Conservation (phyloP, 2,888 invertebrate genomes). For the Agrochola lychnidis region DNA sequence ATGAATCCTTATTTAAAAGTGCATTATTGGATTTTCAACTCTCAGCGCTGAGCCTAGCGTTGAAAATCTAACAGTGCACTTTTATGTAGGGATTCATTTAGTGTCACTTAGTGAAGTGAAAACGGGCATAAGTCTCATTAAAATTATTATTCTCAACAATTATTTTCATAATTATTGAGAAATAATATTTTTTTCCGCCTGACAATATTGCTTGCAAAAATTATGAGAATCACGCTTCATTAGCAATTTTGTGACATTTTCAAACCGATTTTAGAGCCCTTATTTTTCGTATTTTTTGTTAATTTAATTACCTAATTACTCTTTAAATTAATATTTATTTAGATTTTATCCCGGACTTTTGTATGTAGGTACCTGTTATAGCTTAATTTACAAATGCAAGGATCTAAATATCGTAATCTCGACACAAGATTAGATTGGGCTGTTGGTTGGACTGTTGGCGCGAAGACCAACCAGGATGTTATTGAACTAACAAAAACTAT, state of each 20-base stretch:
- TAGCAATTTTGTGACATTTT: background rate
- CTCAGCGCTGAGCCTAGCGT: no score
- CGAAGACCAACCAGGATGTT: slow-evolving; percentile 12
- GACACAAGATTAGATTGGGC: slow-evolving; percentile 4
- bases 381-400: background rate
- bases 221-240: slow-evolving; percentile 8
- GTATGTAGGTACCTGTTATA: background rate
- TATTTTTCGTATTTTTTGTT: background rate
- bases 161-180: no score
- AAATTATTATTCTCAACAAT: no score
- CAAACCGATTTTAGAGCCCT: background rate
- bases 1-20: no score
- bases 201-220: background rate
- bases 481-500: slow-evolving; percentile 19
- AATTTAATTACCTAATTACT: background rate
- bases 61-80: no score
- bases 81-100: no score
- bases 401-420: background rate
- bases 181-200: no score
- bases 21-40: no score
- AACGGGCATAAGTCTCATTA: no score
- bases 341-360: background rate
- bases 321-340: background rate
- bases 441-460: background rate
- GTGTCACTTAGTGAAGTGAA: no score